Evolutionary conservation across 2,797 vertebrate species (phyloP).

Genomic region (Ataeniobius toweri): DNA sequence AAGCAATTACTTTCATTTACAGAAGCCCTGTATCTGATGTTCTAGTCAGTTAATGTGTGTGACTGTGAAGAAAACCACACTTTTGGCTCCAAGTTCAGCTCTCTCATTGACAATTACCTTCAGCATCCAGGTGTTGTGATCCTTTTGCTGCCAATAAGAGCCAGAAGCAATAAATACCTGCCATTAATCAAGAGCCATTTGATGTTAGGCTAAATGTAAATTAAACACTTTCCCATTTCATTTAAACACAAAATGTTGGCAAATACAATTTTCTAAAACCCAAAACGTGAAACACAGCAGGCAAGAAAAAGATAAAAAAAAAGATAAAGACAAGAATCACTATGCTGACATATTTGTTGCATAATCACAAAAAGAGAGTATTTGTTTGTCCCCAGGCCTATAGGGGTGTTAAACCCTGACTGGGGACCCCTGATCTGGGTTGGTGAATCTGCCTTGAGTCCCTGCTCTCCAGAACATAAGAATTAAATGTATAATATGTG

Average conservation of each 20-base stretch:
- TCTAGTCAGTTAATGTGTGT: not conserved
- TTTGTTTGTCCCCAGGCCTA: conserved; percentile 24
- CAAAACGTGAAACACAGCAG: not conserved
- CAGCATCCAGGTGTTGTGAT: not conserved
- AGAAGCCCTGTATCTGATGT: not conserved
- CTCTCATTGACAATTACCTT: conserved; percentile 3
- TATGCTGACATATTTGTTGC: not conserved
- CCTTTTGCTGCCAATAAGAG: not conserved
- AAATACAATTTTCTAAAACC: not conserved
- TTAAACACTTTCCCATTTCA: not conserved
- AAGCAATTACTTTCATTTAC: conserved; percentile 4
- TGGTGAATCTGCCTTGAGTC: conserved; percentile 31
- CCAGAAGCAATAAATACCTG: conserved; percentile 3
- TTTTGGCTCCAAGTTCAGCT: no score
- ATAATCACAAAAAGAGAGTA: conserved; percentile 40
- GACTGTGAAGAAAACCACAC: not conserved
- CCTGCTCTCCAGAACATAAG: conserved; percentile 45
- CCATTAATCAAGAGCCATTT: not conserved
- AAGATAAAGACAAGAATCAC: not conserved
- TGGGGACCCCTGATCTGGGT: conserved; percentile 45
- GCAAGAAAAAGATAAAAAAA: no score
- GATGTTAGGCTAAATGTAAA: conserved; percentile 1
- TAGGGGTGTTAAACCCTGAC: conserved; percentile 37
- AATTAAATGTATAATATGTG: conserved; percentile 41
- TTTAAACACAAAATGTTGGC: not conserved